Evolutionary conservation across 2,888 invertebrate species (phyloP).

Genomic region (Scotopteryx bipunctaria): DNA sequence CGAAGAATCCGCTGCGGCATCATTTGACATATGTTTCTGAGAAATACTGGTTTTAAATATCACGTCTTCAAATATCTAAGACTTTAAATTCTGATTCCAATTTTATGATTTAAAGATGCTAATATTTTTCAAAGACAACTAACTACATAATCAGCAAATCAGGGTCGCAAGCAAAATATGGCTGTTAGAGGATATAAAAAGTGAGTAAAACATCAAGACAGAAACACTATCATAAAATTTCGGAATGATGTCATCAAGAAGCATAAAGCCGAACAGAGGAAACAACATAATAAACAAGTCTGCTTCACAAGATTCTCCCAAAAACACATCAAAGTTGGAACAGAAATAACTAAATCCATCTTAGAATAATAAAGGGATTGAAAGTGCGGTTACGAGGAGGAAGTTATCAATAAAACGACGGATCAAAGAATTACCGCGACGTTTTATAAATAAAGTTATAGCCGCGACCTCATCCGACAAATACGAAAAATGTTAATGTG

Average conservation of each 20-base stretch:
- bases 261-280: conserved; percentile 9
- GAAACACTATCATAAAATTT: not conserved
- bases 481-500: conserved; percentile 34
- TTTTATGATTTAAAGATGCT: no score
- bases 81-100: no score
- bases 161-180: no score
- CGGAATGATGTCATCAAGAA: conserved; percentile 14
- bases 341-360: conserved; percentile 23
- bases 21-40: conserved; percentile 4
- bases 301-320: conserved; percentile 15
- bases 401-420: conserved; percentile 40
- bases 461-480: conserved; percentile 54
- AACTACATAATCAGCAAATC: no score
- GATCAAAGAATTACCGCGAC: conserved; percentile 47
- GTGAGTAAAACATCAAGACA: not conserved
- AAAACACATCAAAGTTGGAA: conserved; percentile 27
- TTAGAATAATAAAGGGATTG: conserved; percentile 26
- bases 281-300: conserved; percentile 23
- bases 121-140: no score
- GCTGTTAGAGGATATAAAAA: no score
- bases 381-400: conserved; percentile 29
- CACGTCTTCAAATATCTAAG: not conserved
- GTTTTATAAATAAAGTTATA: conserved; percentile 64
- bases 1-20: conserved; percentile 1
- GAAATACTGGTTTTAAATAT: not conserved